Evolutionary conservation across 2,797 vertebrate species (phyloP), one percentile per base, ranked within the genome.

Genomic region (Xerus rutilus): DNA sequence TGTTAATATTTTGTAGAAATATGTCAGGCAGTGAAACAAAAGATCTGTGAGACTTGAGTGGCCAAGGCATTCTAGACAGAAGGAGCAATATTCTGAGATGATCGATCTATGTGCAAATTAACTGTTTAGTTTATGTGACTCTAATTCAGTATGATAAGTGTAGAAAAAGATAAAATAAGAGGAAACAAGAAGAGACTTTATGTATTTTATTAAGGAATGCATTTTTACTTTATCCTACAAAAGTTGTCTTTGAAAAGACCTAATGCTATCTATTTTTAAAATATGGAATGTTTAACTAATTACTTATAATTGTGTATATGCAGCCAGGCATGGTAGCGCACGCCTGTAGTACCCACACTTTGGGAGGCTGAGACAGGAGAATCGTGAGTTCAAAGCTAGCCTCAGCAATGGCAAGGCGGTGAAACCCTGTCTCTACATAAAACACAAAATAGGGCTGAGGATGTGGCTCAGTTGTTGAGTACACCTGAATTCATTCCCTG

Each of bases 1-100:
- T 43, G 10, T 72, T 89, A 3, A 2, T 47, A 25, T 79, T 93
- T 89, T 73, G 2, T 32, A 72, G 74, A 90, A 86, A 0, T 18
- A 49, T 59, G 8, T n/a, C 13, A 45, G 20, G 3, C 1, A 64
- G 39, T n/a, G 4, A 89, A 72, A 81, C 23, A 30, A 52, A 81
- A 45, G 8, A 54, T 18, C 7, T 49, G 32, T 32, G 14, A 67
- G 23, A 32, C 6, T 17, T 79, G 13, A 64, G 39, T 47, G 17
- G 1, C 17, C 47, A 88, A 74, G n/a, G 5, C n/a, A 70, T 47
- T 74, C 49, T 69, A 52, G 25, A 91, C 0, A 86, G n/a, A 90
- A 91, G 23, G 11, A 95, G 57, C 8, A 90, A 72, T 78, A 23
- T 54, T 85, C 85, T 86, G 25, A 93, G 91, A 72, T 62, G 47